phyloP scores from a whole-genome alignment of 2,797 vertebrate species.

The Geotria australis region DNA sequence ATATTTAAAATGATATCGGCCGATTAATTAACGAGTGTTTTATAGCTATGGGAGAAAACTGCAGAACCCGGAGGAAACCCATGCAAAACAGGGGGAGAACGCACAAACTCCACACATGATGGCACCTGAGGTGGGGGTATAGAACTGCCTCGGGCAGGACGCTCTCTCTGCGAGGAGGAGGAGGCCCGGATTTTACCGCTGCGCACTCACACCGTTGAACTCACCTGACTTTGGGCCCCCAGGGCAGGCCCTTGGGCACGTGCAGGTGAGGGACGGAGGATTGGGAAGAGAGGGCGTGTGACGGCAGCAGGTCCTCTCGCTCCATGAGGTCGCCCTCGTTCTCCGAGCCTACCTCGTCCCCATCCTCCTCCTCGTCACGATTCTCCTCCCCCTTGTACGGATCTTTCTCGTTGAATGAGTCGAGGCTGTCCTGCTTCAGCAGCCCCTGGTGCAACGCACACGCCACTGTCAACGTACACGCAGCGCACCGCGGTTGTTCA shows the following conservation, averaged over 20 bases:
- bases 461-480: too few species aligned
- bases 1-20: too few species aligned
- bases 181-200: too few species aligned
- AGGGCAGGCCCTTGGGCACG: slow-evolving; percentile 87
- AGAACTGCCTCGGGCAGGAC: too few species aligned
- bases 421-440: slow-evolving; percentile 77
- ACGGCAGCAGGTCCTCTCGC: slow-evolving; percentile 30
- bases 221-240: slow-evolving; percentile 95
- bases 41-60: too few species aligned
- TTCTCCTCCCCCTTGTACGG: slow-evolving; percentile 74
- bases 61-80: too few species aligned
- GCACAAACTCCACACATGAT: too few species aligned
- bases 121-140: too few species aligned
- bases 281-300: slow-evolving; percentile 11
- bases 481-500: too few species aligned
- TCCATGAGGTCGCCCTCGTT: slow-evolving; percentile 62
- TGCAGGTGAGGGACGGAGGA: slow-evolving; percentile 45
- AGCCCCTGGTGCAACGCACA: slow-evolving; percentile 21
- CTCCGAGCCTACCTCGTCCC: slow-evolving; percentile 34
- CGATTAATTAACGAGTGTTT: too few species aligned
- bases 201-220: too few species aligned
- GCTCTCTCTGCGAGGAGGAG: too few species aligned
- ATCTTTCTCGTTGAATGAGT: slow-evolving; percentile 78
- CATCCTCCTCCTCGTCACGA: slow-evolving; percentile 46
- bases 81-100: not conserved